A percentile compares a stretch with the other conserved stretches of the same genome.
Conservation (phyloP, 2,113 vertebrate species). For the Aptenodytes forsteri region DNA sequence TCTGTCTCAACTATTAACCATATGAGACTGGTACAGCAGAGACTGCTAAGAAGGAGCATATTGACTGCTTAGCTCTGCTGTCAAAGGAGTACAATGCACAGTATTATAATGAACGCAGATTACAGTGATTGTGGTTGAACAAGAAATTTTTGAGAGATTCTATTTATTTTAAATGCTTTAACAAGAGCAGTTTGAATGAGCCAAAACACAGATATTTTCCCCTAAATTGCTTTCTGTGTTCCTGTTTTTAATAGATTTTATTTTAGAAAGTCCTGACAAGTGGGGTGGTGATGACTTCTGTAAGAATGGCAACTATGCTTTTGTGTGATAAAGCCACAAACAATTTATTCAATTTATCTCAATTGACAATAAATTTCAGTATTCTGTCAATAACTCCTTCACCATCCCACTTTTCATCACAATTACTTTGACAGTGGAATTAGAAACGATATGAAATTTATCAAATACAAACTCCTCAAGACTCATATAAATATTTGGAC, state of each 20-base stretch:
- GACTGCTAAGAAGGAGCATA: neutral
- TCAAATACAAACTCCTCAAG: neutral
- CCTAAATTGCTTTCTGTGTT: neutral
- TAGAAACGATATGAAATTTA: neutral
- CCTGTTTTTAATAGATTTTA: conserved; percentile 12
- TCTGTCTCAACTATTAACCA: conserved; percentile 7
- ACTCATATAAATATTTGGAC: neutral
- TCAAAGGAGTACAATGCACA: neutral
- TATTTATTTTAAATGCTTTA: conserved; percentile 27
- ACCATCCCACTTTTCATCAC: neutral
- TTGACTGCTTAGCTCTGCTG: neutral
- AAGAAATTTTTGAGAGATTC: conserved; percentile 1
- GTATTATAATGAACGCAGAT: conserved; percentile 23
- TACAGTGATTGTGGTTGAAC: conserved; percentile 9
- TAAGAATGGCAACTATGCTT: neutral
- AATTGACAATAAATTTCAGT: neutral
- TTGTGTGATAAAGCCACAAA: neutral
- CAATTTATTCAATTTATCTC: neutral
- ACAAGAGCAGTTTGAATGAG: conserved; percentile 3
- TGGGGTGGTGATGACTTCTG: neutral
- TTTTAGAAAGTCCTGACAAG: neutral
- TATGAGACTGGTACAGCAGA: neutral
- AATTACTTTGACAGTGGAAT: too few relatives aligned
- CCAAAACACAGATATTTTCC: conserved; percentile 4
- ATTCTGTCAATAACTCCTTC: neutral